Evolutionary conservation across 2,797 vertebrate species (phyloP).

Genomic region (Lepilemur ruficaudatus): DNA sequence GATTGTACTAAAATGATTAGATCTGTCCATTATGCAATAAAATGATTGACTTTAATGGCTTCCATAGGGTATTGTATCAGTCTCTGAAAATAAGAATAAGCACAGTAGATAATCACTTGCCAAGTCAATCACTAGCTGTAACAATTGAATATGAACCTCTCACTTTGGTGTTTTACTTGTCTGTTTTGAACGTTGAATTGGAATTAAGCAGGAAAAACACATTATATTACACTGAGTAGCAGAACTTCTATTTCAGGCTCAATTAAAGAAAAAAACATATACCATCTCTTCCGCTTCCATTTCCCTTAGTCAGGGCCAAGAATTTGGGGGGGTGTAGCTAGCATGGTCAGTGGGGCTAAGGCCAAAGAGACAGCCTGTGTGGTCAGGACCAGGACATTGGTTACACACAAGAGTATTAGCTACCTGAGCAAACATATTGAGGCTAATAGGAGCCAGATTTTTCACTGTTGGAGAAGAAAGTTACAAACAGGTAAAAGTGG

Average conservation of each 20-base stretch:
- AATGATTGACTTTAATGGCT: neutral
- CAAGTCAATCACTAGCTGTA: neutral
- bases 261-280: neutral
- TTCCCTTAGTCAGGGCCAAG: neutral
- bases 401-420: neutral
- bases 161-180: neutral
- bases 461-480: neutral
- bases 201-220: constrained; percentile 19
- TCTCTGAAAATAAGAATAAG: neutral
- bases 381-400: neutral
- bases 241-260: constrained; percentile 15
- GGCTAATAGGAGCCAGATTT: neutral
- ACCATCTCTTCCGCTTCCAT: neutral
- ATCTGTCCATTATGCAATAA: neutral
- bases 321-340: neutral
- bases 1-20: neutral
- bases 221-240: neutral
- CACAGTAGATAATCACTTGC: neutral
- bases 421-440: neutral
- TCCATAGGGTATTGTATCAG: neutral
- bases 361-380: neutral
- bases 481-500: neutral
- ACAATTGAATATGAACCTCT: constrained; percentile 10
- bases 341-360: neutral
- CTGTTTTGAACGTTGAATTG: constrained; percentile 11